Evolutionary conservation across 2,113 vertebrate species (phyloP).

Genomic region (Albula glossodonta): DNA sequence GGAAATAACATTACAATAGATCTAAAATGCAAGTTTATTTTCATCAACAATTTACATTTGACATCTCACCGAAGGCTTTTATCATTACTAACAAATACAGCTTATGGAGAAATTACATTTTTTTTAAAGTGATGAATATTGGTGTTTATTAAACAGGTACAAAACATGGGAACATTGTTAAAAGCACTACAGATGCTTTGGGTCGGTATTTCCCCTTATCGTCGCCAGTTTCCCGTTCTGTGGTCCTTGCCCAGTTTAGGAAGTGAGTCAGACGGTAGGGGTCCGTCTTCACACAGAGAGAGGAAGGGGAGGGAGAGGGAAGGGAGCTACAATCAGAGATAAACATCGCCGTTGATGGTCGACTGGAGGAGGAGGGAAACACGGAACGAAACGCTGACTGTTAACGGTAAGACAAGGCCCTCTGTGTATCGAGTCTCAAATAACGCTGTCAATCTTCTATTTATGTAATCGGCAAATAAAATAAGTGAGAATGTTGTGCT

Average conservation of each 20-base stretch:
- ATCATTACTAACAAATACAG: too few relatives aligned
- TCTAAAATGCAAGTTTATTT: too few relatives aligned
- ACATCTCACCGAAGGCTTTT: too few relatives aligned
- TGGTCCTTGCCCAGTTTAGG: constrained; percentile 60
- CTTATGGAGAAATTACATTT: too few relatives aligned
- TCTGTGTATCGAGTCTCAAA: constrained; percentile 26
- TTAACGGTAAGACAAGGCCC: constrained; percentile 61
- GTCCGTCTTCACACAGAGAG: constrained; percentile 15
- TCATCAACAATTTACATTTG: too few relatives aligned
- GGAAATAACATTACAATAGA: too few relatives aligned
- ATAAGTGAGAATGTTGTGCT: constrained; percentile 21
- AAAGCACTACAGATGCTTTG: not conserved
- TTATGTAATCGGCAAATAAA: constrained; percentile 33
- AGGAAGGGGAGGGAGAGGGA: constrained; percentile 8
- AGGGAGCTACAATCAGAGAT: constrained; percentile 44
- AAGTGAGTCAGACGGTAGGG: constrained; percentile 52
- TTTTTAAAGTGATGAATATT: too few relatives aligned
- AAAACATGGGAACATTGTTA: not conserved
- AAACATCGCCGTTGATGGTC: constrained; percentile 55
- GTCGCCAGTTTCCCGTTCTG: constrained; percentile 20
- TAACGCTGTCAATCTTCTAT: constrained; percentile 30
- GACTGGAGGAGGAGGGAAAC: constrained; percentile 44
- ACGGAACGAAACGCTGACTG: constrained; percentile 43
- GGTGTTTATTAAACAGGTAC: too few relatives aligned
- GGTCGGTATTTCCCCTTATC: constrained; percentile 16